Conservation (phyloP, 2,888 invertebrate species). For the Syritta pipiens region DNA sequence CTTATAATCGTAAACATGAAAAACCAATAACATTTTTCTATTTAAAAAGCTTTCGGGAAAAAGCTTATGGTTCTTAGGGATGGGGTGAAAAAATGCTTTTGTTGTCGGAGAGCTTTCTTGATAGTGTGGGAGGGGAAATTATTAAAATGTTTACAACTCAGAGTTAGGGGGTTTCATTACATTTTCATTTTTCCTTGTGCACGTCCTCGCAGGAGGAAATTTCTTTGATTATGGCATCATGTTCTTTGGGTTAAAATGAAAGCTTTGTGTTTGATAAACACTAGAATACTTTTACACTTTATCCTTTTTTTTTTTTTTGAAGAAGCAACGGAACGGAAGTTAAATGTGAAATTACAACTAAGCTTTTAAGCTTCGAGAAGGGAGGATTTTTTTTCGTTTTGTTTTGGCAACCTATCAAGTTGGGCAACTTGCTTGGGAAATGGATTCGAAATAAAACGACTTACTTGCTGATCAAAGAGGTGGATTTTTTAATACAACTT, state of each 20-base stretch:
- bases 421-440: constrained; percentile 34
- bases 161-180: too few species aligned
- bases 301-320: background rate
- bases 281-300: background rate
- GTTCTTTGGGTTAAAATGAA: constrained; percentile 4
- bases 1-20: constrained; percentile 36
- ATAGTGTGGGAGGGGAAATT: constrained; percentile 6
- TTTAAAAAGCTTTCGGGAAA: constrained; percentile 17
- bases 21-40: constrained; percentile 53
- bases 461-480: background rate
- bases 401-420: constrained; percentile 12
- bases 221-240: constrained; percentile 1
- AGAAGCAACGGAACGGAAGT: background rate
- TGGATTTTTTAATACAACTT: background rate
- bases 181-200: background rate
- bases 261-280: constrained; percentile 1
- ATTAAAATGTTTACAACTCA: constrained; percentile 5
- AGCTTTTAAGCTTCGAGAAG: constrained; percentile 18
- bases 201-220: constrained; percentile 2
- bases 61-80: background rate
- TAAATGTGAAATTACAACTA: background rate
- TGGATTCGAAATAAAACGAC: too few species aligned
- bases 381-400: background rate
- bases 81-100: constrained; percentile 23
- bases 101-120: too few species aligned